Base-by-base conservation (phyloP, 2,888 invertebrate genomes). In the Caenorhabditis auriculariae region DNA sequence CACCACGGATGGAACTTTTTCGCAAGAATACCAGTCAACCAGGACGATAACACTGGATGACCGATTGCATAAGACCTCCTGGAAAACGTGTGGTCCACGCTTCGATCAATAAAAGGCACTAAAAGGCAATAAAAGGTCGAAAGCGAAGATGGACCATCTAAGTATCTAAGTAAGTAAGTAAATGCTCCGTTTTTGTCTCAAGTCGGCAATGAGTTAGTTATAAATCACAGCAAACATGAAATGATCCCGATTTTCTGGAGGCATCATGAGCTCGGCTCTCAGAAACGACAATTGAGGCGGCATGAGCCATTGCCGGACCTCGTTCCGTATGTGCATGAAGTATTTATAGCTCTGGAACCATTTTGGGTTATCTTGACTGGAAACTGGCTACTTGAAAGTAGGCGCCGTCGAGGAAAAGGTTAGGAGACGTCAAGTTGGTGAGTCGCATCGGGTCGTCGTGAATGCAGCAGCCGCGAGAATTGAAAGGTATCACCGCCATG, bases 321-420 rank as follows among this genome's bases (percentile, higher is more conserved):
- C 51, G 0, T 41, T 15, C 17, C 26, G 37, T 19, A 19, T 29
- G 4, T 41, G n/a, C 17, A 52, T 26, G 29, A 57, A 57, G 43
- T 57, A 57, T 46, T 57, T 51, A 47, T 42, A 57, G 23, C 57
- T 57, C 57, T 57, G 39, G n/a, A 56, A 44, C n/a, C n/a, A n/a
- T n/a, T n/a, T n/a, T n/a, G n/a, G n/a, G n/a, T n/a, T n/a, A n/a
- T n/a, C n/a, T n/a, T n/a, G n/a, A n/a, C n/a, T n/a, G n/a, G n/a
- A n/a, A n/a, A n/a, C n/a, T 19, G 44, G 21, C 4, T 15, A 50
- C 57, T 42, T 52, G 57, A 52, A 57, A 57, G 29, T 42, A 57
- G 9, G 43, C 51, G 15, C 57, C 57, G 23, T 47, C 52, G 3
- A 57, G 26, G 0, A 52, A 17, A 0, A 57, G 5, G 23, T 57